Percentiles rank a stretch among this genome's conserved stretches.
These are phyloP conservation scores for Hirtodrosophila alboralis DNA, from an alignment of 2,888 invertebrate genomes.

Conservation along the genomic window DNA sequence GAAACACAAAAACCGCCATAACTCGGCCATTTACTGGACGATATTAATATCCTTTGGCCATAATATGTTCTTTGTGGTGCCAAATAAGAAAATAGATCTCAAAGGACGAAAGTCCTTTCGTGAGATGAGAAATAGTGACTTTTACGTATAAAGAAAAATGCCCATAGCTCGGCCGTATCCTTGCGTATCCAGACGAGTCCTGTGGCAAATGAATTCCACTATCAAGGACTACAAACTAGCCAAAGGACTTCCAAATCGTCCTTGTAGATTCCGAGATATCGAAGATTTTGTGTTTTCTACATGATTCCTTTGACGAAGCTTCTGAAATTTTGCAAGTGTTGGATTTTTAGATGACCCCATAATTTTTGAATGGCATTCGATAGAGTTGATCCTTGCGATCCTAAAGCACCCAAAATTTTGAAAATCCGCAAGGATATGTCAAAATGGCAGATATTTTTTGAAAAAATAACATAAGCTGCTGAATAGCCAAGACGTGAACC, in stretches of 20 bases:
- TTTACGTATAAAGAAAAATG: slow-evolving; percentile 6
- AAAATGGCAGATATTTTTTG: too few relatives aligned
- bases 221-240: background rate
- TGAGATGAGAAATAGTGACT: background rate
- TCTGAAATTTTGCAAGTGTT: background rate
- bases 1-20: background rate
- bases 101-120: slow-evolving; percentile 6
- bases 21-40: slow-evolving; percentile 3
- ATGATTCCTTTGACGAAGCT: background rate
- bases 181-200: background rate
- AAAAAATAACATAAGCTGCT: too few relatives aligned
- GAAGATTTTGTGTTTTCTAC: background rate
- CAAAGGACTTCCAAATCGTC: slow-evolving; percentile 6
- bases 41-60: slow-evolving; percentile 9
- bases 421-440: too few relatives aligned
- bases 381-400: background rate
- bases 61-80: background rate
- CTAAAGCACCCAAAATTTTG: too few relatives aligned
- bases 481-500: too few relatives aligned
- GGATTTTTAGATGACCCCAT: too few relatives aligned
- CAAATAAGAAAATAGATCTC: too few relatives aligned
- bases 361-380: background rate
- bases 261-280: background rate
- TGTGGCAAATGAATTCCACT: background rate
- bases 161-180: slow-evolving; percentile 1